Evolutionary conservation across 2,888 invertebrate genomes (phyloP).

Genomic region (Xestia sexstrigata): DNA sequence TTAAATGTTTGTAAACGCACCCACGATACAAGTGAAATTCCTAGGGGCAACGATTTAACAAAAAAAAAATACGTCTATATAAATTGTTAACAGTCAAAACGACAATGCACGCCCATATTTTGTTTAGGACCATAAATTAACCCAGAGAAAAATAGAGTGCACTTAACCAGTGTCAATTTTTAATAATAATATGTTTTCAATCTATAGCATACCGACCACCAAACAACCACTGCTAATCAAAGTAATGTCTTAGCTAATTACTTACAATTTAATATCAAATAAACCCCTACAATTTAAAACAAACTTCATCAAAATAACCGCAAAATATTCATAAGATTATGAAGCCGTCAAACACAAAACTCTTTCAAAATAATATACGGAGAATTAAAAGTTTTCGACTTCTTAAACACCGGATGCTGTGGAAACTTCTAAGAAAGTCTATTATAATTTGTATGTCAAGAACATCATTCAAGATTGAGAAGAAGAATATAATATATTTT

Average conservation of each 20-base stretch:
- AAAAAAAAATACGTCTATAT: too few relatives aligned
- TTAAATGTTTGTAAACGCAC: too few relatives aligned
- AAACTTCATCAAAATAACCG: neutral
- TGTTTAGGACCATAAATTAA: neutral
- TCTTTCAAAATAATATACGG: conserved; percentile 27
- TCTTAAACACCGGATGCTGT: conserved; percentile 8
- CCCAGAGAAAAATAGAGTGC: neutral
- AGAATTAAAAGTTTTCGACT: conserved; percentile 27
- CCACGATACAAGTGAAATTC: too few relatives aligned
- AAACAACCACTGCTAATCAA: neutral
- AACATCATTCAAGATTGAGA: conserved; percentile 20
- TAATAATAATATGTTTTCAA: too few relatives aligned
- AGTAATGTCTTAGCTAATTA: neutral
- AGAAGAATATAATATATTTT: conserved; percentile 13
- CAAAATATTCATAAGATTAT: conserved; percentile 7
- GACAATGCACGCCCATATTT: neutral
- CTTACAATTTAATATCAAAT: conserved; percentile 14
- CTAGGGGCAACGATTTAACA: too few relatives aligned
- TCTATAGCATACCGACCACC: neutral
- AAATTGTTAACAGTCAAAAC: too few relatives aligned
- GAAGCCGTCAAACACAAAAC: conserved; percentile 16
- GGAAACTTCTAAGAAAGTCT: conserved; percentile 48
- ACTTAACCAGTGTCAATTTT: neutral
- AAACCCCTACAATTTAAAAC: neutral
- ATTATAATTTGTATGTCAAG: conserved; percentile 53